phyloP scores from a whole-genome alignment of 2,888 invertebrate species.

The Heliconius aoede region DNA sequence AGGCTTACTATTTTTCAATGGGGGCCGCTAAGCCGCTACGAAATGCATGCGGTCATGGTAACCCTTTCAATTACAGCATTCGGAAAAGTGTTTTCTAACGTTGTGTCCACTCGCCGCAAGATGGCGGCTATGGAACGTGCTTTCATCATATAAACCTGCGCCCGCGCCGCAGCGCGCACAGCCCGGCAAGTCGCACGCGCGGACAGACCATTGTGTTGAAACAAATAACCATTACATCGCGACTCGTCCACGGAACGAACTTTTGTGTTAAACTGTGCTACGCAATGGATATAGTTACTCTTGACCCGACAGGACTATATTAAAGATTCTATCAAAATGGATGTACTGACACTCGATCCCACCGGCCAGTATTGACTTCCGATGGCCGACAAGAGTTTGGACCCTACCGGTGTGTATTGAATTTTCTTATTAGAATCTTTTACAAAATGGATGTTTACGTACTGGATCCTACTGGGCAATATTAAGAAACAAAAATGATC shows the following conservation, averaged over 20 bases:
- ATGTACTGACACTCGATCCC: conserved; percentile 70
- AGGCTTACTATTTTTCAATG: conserved; percentile 31
- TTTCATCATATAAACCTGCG: conserved; percentile 74
- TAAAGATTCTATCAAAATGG: conserved; percentile 64
- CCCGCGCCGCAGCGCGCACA: conserved; percentile 67
- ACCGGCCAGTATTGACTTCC: conserved; percentile 68
- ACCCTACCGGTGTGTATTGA: conserved; percentile 60
- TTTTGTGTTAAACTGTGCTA: conserved; percentile 69
- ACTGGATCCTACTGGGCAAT: conserved; percentile 76
- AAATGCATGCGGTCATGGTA: conserved; percentile 34
- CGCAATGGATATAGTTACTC: conserved; percentile 73
- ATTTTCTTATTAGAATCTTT: conserved; percentile 59
- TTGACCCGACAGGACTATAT: conserved; percentile 80
- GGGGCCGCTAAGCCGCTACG: conserved; percentile 34
- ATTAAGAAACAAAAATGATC: conserved; percentile 65
- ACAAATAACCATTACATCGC: conserved; percentile 51
- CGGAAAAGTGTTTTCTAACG: conserved; percentile 57
- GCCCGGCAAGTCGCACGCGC: conserved; percentile 68
- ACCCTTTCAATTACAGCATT: conserved; percentile 40
- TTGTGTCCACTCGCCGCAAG: conserved; percentile 70
- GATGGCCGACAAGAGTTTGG: conserved; percentile 58
- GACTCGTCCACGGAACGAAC: conserved; percentile 64
- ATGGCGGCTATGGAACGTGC: conserved; percentile 61
- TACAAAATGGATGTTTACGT: conserved; percentile 61
- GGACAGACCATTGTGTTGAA: conserved; percentile 61